These are phyloP conservation scores for Cyclophora albipunctata DNA, from an alignment of 2,888 invertebrate species.

Conservation along the genomic window DNA sequence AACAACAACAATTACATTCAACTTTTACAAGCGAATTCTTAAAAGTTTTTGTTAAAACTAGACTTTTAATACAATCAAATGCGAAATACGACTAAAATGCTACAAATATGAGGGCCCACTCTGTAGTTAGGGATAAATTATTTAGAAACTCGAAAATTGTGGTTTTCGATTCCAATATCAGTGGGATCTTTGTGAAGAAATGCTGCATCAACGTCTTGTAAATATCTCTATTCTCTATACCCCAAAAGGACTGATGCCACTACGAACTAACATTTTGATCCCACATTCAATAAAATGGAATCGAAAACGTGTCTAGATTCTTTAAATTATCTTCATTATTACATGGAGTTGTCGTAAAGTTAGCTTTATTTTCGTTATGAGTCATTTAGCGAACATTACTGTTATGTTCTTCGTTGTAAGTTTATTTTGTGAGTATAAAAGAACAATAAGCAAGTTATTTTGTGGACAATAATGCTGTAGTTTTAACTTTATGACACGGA, in stretches of 20 bases:
- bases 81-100: conserved; percentile 40
- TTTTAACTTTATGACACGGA: conserved; percentile 27
- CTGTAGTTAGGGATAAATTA: conserved; percentile 33
- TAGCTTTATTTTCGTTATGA: neutral
- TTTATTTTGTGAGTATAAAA: neutral
- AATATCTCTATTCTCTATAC: conserved; percentile 45
- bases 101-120: conserved; percentile 46
- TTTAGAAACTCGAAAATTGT: conserved; percentile 31
- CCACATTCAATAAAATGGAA: conserved; percentile 43
- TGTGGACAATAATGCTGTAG: conserved; percentile 17
- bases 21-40: conserved; percentile 7
- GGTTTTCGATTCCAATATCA: conserved; percentile 25
- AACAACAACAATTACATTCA: conserved; percentile 8
- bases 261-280: conserved; percentile 32
- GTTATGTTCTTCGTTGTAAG: neutral
- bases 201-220: conserved; percentile 52
- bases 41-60: conserved; percentile 10
- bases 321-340: conserved; percentile 23
- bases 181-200: conserved; percentile 43
- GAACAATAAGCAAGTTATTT: conserved; percentile 2
- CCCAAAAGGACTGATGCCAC: conserved; percentile 40
- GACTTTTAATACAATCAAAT: conserved; percentile 29
- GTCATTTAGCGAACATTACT: conserved; percentile 1
- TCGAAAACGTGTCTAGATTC: conserved; percentile 37
- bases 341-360: conserved; percentile 13